Evolutionary conservation across 2,888 invertebrate species (phyloP).

Genomic region (Conops quadrifasciatus): DNA sequence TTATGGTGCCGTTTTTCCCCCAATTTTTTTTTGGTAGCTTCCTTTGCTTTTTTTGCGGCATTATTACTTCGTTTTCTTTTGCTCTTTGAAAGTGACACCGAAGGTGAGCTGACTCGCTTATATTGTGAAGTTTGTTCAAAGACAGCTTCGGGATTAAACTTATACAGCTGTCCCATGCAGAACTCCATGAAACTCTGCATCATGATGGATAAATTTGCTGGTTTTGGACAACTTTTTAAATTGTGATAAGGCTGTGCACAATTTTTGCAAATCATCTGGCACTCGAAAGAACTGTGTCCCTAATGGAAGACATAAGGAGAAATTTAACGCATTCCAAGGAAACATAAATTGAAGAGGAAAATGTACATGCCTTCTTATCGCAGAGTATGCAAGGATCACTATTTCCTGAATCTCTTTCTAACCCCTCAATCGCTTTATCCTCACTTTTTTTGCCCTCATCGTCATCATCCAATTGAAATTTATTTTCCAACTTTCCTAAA

Average conservation of each 20-base stretch:
- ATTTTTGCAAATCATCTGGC: constrained; percentile 60
- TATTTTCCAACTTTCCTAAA: constrained; percentile 52
- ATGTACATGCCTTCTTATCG: constrained; percentile 55
- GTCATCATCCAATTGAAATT: constrained; percentile 54
- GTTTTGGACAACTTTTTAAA: constrained; percentile 55
- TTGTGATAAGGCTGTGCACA: constrained; percentile 57
- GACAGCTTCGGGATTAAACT: constrained; percentile 48
- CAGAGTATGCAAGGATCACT: constrained; percentile 53
- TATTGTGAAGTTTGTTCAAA: constrained; percentile 37
- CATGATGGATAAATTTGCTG: constrained; percentile 56
- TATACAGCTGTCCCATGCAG: constrained; percentile 55
- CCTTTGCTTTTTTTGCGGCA: constrained; percentile 46
- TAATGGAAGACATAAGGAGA: constrained; percentile 35
- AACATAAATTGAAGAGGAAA: constrained; percentile 16
- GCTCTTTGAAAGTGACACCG: constrained; percentile 26
- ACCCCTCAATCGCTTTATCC: constrained; percentile 19
- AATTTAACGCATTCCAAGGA: not conserved
- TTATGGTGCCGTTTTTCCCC: constrained; percentile 38
- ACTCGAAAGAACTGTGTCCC: constrained; percentile 59
- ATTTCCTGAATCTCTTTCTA: constrained; percentile 9
- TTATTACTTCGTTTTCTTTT: constrained; percentile 41
- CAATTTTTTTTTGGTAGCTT: constrained; percentile 32
- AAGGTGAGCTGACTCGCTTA: not conserved
- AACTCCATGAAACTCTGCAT: constrained; percentile 61
- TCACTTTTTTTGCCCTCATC: constrained; percentile 32